phyloP scores from a whole-genome alignment of 2,113 vertebrate species.

The Hiodon alosoides region DNA sequence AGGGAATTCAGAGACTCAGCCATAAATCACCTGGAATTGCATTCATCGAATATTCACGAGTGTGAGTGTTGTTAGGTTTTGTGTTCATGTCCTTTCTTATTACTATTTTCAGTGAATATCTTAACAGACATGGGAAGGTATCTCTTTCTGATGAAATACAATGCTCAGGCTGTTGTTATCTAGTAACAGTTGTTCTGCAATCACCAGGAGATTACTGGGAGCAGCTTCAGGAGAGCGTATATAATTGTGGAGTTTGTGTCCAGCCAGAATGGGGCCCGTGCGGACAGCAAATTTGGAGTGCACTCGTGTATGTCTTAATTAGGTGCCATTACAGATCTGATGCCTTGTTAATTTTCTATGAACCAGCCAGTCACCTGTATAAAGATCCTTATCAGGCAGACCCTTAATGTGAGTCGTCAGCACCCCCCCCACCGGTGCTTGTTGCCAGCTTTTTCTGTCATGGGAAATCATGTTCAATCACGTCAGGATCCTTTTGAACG shows the following conservation, averaged over 20 bases:
- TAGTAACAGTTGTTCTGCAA: too few species aligned
- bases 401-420: neutral
- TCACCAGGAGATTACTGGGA: neutral
- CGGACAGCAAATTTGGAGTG: neutral
- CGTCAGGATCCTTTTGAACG: constrained; percentile 21
- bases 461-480: constrained; percentile 38
- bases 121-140: too few species aligned
- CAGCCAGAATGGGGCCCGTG: neutral
- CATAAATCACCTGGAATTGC: too few species aligned
- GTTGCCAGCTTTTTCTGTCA: constrained; percentile 2
- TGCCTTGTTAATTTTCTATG: constrained; percentile 22
- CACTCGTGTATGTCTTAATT: constrained; percentile 8
- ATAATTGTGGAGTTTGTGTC: neutral
- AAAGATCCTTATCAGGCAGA: constrained; percentile 1
- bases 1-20: too few species aligned
- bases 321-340: constrained; percentile 30
- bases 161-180: too few species aligned
- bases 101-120: neutral
- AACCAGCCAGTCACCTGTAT: constrained; percentile 20
- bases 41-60: too few species aligned
- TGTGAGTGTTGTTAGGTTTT: neutral
- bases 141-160: too few species aligned
- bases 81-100: neutral
- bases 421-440: neutral
- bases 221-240: neutral